Conservation (phyloP, 1,140 invertebrate species). For the Danaus melanippus region DNA sequence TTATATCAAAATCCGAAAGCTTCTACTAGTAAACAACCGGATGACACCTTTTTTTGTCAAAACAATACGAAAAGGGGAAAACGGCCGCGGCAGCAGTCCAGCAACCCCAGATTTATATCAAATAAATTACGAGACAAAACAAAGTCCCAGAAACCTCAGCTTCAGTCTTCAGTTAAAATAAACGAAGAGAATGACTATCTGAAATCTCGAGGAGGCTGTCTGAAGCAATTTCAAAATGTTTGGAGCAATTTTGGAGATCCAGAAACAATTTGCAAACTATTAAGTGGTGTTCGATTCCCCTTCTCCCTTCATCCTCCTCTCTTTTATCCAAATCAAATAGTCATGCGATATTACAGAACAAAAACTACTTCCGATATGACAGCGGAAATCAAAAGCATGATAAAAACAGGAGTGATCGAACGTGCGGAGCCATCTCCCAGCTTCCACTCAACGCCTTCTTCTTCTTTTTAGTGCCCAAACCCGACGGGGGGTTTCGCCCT, state of each 20-base stretch:
- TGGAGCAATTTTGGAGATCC: slow-evolving; percentile 22
- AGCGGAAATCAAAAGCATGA: slow-evolving; percentile 10
- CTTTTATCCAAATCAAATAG: slow-evolving; percentile 4
- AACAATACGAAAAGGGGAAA: no score
- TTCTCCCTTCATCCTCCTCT: slow-evolving; percentile 15
- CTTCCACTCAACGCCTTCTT: slow-evolving; percentile 9
- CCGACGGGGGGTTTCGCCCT: slow-evolving; percentile 5
- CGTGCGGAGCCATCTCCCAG: not conserved
- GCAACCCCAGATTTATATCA: no score
- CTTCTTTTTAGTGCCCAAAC: slow-evolving; percentile 14
- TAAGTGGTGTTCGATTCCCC: slow-evolving; percentile 11
- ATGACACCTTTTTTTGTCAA: no score
- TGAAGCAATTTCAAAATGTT: slow-evolving; percentile 16
- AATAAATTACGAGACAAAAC: no score
- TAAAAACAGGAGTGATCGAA: slow-evolving; percentile 5
- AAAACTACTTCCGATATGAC: slow-evolving; percentile 7
- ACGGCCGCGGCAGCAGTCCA: no score
- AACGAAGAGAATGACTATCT: not conserved
- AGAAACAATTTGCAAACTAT: slow-evolving; percentile 15
- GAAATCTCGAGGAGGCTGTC: slow-evolving; percentile 21
- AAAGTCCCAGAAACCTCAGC: no score
- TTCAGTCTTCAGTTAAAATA: no score
- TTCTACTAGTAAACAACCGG: no score
- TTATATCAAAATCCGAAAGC: no score
- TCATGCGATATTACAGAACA: slow-evolving; percentile 8